These are phyloP conservation scores for Xenopus borealis DNA, from an alignment of 2,113 vertebrate species.

Conservation along the genomic window DNA sequence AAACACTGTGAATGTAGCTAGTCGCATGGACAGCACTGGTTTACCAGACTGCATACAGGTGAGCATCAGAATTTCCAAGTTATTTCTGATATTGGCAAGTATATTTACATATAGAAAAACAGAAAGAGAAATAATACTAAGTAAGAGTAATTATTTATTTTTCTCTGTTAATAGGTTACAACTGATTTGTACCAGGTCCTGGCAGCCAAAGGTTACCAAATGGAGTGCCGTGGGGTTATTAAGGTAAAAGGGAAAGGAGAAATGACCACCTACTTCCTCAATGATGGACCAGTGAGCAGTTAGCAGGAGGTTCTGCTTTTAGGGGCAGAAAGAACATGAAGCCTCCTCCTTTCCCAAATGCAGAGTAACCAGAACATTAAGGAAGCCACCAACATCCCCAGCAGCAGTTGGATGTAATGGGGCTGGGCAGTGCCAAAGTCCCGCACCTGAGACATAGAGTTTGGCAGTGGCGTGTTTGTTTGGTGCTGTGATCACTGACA, in stretches of 20 bases:
- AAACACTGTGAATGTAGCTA: slow-evolving; percentile 94
- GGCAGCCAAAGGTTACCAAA: slow-evolving; percentile 80
- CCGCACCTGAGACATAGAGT: slow-evolving; percentile 49
- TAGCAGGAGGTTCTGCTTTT: slow-evolving; percentile 67
- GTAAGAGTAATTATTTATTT: neutral
- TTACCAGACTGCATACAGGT: slow-evolving; percentile 92
- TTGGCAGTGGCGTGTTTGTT: slow-evolving; percentile 34
- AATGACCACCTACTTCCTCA: slow-evolving; percentile 97
- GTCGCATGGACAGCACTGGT: slow-evolving; percentile 94
- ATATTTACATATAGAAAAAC: neutral
- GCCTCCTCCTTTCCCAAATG: slow-evolving; percentile 40
- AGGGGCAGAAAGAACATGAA: slow-evolving; percentile 44
- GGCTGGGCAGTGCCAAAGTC: slow-evolving; percentile 29
- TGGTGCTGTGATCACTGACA: slow-evolving; percentile 36
- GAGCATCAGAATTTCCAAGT: slow-evolving; percentile 27
- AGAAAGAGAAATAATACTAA: neutral
- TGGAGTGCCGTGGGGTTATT: slow-evolving; percentile 88
- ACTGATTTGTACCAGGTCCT: slow-evolving; percentile 91
- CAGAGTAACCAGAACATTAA: slow-evolving; percentile 40
- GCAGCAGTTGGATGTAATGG: slow-evolving; percentile 20
- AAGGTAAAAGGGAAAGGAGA: slow-evolving; percentile 98
- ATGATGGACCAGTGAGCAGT: slow-evolving; percentile 80
- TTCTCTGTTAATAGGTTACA: slow-evolving; percentile 72
- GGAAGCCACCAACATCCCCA: slow-evolving; percentile 42
- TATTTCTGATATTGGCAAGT: no score